phyloP scores from a whole-genome alignment of 2,113 vertebrate species.

The Sclerurus mexicanus region DNA sequence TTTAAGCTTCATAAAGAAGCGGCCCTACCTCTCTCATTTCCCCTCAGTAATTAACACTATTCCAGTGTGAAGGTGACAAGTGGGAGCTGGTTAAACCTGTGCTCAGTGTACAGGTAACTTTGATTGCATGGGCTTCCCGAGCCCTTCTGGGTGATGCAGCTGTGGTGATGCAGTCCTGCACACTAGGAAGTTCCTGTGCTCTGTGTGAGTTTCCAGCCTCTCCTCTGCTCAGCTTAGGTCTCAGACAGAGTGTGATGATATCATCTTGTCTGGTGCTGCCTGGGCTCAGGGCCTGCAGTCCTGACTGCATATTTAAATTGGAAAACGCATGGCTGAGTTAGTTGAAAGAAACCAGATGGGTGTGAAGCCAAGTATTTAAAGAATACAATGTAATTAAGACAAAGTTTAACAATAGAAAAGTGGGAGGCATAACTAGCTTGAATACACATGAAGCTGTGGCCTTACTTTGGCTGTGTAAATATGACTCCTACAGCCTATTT shows the following conservation, averaged over 20 bases:
- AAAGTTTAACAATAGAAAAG: conserved; percentile 36
- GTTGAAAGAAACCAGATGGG: conserved; percentile 28
- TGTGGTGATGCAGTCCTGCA: not conserved
- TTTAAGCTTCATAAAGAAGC: not conserved
- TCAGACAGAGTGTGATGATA: not conserved
- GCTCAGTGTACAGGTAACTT: not conserved
- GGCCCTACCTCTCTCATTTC: not conserved
- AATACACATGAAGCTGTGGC: not conserved
- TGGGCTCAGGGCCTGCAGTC: not conserved
- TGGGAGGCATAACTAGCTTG: not conserved
- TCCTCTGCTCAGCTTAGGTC: not conserved
- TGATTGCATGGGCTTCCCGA: not conserved
- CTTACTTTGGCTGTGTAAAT: not conserved
- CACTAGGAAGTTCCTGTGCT: not conserved
- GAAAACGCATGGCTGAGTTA: conserved; percentile 16
- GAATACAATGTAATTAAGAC: conserved; percentile 51
- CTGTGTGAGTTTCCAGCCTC: not conserved
- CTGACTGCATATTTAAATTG: not conserved
- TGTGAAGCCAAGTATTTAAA: conserved; percentile 41
- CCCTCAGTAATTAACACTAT: not conserved
- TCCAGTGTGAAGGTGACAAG: not conserved
- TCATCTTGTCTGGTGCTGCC: not conserved
- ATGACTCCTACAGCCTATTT: not conserved
- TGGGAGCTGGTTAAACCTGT: not conserved
- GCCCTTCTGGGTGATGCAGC: not conserved